Evolutionary conservation across 2,888 invertebrate genomes (phyloP).

Genomic region (Cloeon dipterum): DNA sequence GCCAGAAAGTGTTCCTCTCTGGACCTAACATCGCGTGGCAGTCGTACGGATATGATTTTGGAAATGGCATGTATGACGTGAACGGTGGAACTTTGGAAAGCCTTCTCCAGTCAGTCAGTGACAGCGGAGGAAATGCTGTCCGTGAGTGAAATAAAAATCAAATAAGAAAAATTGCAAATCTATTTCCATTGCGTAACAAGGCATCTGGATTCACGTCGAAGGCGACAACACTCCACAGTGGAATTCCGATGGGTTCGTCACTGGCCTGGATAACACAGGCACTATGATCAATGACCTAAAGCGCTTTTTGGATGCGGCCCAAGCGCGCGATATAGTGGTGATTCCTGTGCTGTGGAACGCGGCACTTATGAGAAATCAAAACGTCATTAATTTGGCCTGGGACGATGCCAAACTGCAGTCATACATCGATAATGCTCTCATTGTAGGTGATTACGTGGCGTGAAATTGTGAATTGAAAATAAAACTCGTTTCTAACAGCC

Average conservation of each 20-base stretch:
- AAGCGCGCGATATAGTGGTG: slow-evolving; percentile 10
- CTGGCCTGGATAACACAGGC: slow-evolving; percentile 9
- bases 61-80: slow-evolving; percentile 10
- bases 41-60: slow-evolving; percentile 13
- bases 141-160: slow-evolving; percentile 7
- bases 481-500: no score
- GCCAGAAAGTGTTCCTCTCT: slow-evolving; percentile 12
- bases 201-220: slow-evolving; percentile 13
- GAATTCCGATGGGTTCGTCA: slow-evolving; percentile 10
- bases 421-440: slow-evolving; percentile 12
- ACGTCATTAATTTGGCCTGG: slow-evolving; percentile 10
- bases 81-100: slow-evolving; percentile 10
- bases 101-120: slow-evolving; percentile 10
- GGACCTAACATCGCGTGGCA: slow-evolving; percentile 13
- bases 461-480: no score
- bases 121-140: slow-evolving; percentile 11
- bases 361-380: slow-evolving; percentile 11
- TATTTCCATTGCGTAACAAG: slow-evolving; percentile 6
- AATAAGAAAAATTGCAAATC: background rate
- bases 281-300: slow-evolving; percentile 11
- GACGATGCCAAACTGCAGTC: slow-evolving; percentile 11
- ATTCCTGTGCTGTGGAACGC: slow-evolving; percentile 13
- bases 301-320: slow-evolving; percentile 10
- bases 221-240: slow-evolving; percentile 12
- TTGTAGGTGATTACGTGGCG: no score